phyloP scores from a whole-genome alignment of 2,113 vertebrate genomes.

The Lepus timidus region DNA sequence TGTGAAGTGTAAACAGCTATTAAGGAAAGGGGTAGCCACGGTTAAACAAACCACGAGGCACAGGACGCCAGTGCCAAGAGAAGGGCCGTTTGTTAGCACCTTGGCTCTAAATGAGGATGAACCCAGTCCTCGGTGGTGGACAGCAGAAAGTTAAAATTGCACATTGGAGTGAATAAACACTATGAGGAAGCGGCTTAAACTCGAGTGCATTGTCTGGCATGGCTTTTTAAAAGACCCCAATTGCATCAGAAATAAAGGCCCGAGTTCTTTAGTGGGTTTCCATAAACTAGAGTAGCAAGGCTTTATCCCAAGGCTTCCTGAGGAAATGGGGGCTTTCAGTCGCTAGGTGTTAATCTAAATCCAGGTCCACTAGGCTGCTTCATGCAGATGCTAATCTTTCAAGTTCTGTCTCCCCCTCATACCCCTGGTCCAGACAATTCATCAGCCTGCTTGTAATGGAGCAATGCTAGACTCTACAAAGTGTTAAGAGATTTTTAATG shows the following conservation, averaged over 20 bases:
- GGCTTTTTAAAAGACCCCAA: not conserved
- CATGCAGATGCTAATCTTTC: not conserved
- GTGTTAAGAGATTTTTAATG: not conserved
- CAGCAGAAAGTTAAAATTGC: not conserved
- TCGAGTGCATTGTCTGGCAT: not conserved
- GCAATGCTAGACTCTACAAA: not conserved
- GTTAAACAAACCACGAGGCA: conserved; percentile 48
- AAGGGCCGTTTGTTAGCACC: not conserved
- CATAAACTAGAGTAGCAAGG: not conserved
- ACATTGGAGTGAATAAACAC: not conserved
- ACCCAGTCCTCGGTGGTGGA: not conserved
- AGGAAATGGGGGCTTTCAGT: not conserved
- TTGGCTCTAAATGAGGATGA: not conserved
- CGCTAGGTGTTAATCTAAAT: not conserved
- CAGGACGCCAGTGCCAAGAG: not conserved
- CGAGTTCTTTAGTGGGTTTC: not conserved
- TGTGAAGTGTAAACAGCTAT: conserved; percentile 45
- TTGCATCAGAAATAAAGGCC: not conserved
- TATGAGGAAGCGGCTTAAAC: not conserved
- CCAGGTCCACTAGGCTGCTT: not conserved
- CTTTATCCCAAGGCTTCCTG: not conserved
- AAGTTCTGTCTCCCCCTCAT: not conserved
- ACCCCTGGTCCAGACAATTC: not conserved
- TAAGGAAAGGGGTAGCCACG: conserved; percentile 61
- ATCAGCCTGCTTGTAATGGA: not conserved